Conservation (phyloP, 2,797 vertebrate genomes). For the Pelochelys cantorii region DNA sequence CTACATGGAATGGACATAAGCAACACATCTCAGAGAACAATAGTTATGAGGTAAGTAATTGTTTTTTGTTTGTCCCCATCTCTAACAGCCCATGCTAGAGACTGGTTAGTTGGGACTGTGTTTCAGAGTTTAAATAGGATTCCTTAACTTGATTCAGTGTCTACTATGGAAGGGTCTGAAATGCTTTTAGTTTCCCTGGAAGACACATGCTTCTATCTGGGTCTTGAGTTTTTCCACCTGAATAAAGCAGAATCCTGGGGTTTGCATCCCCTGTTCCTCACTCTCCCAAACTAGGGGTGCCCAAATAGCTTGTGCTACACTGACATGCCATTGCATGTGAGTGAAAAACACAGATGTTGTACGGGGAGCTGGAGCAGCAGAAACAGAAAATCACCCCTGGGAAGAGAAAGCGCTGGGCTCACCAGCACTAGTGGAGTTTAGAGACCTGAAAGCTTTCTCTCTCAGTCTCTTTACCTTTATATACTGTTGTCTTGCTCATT, state of each 20-base stretch:
- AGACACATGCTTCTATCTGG: fast-evolving
- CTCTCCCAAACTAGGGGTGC: neutral
- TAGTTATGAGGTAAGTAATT: too few species aligned
- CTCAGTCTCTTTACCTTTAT: neutral
- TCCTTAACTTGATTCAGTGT: neutral
- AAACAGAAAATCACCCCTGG: fast-evolving
- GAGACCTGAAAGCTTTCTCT: neutral
- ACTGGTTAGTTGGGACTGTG: neutral
- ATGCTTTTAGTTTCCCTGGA: neutral
- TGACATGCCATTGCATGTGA: neutral
- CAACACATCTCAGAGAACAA: too few species aligned
- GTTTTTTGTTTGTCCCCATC: neutral
- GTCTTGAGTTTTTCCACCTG: fast-evolving
- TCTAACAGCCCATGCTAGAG: neutral
- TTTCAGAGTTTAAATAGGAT: slow-evolving; percentile 12
- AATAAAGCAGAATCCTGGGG: neutral
- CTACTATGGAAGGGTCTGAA: neutral
- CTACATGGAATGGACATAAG: too few species aligned
- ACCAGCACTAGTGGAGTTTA: neutral
- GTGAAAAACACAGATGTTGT: neutral
- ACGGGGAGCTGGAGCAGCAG: neutral
- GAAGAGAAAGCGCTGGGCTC: neutral
- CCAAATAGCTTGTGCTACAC: neutral
- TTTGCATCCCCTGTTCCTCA: neutral
- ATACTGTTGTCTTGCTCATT: neutral